phyloP scores from a whole-genome alignment of 2,113 vertebrate genomes.

The Podarcis cretensis region DNA sequence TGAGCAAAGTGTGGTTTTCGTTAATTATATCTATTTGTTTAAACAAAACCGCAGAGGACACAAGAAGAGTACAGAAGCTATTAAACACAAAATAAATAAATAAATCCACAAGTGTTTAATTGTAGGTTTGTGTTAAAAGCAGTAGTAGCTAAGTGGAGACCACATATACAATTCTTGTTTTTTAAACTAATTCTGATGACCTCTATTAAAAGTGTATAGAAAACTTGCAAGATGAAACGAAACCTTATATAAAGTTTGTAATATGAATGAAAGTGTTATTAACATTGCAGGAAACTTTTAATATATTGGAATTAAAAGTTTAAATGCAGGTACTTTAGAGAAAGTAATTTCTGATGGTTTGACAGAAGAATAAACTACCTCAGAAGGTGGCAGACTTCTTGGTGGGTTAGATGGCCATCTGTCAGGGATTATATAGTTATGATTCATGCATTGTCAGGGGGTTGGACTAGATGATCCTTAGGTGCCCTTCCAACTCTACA shows the following conservation, averaged over 20 bases:
- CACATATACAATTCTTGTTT: conserved; percentile 47
- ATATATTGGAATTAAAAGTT: neutral
- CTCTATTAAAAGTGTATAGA: conserved; percentile 48
- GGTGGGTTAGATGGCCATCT: too few relatives aligned
- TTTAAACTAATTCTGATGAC: conserved; percentile 53
- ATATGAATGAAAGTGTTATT: neutral
- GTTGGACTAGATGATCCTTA: too few relatives aligned
- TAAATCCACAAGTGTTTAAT: conserved; percentile 14
- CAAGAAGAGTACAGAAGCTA: neutral
- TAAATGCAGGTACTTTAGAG: neutral
- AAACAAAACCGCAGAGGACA: neutral
- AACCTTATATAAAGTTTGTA: conserved; percentile 26
- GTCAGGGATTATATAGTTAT: too few relatives aligned
- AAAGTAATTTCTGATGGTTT: too few relatives aligned
- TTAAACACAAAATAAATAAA: neutral
- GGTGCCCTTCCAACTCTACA: too few relatives aligned
- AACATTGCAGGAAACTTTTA: neutral
- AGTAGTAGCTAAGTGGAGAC: conserved; percentile 41
- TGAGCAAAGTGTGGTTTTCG: neutral
- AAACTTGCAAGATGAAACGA: conserved; percentile 51
- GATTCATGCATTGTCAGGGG: too few relatives aligned
- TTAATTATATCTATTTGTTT: neutral
- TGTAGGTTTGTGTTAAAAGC: conserved; percentile 50
- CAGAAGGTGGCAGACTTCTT: too few relatives aligned
- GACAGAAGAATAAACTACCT: too few relatives aligned